phyloP scores from a whole-genome alignment of 2,113 vertebrate species.

The Eolophus roseicapilla region DNA sequence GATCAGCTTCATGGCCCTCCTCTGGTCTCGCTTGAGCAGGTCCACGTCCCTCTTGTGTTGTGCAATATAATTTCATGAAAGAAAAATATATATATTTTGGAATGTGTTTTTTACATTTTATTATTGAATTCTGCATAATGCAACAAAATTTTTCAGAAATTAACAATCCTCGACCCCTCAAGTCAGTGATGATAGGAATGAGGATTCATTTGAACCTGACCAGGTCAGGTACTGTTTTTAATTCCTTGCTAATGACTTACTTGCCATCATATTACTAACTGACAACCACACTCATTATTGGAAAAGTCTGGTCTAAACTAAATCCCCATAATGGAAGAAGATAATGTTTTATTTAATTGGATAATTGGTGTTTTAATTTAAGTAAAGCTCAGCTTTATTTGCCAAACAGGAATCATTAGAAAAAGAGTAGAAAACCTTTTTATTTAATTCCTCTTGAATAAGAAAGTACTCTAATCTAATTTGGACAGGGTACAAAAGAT shows the following conservation, averaged over 20 bases:
- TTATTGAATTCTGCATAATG: neutral
- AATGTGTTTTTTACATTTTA: neutral
- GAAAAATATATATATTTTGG: neutral
- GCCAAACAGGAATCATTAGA: neutral
- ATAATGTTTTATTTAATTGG: slow-evolving; percentile 24
- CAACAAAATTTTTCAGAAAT: neutral
- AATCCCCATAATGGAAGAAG: neutral
- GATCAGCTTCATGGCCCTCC: neutral
- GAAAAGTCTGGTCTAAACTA: neutral
- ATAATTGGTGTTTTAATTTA: neutral
- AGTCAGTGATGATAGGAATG: neutral
- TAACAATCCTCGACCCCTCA: neutral
- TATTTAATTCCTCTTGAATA: neutral
- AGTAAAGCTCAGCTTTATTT: slow-evolving; percentile 33
- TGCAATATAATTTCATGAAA: neutral
- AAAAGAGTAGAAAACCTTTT: neutral
- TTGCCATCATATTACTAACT: neutral
- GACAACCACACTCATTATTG: neutral
- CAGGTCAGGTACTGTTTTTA: neutral
- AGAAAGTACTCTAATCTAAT: neutral
- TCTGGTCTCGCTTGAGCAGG: neutral
- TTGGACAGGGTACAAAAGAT: neutral
- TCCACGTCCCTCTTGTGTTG: neutral
- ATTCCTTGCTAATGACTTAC: neutral
- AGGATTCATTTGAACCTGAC: neutral